Base-by-base conservation (phyloP, 2,797 vertebrate species). In the Phataginus tricuspis region DNA sequence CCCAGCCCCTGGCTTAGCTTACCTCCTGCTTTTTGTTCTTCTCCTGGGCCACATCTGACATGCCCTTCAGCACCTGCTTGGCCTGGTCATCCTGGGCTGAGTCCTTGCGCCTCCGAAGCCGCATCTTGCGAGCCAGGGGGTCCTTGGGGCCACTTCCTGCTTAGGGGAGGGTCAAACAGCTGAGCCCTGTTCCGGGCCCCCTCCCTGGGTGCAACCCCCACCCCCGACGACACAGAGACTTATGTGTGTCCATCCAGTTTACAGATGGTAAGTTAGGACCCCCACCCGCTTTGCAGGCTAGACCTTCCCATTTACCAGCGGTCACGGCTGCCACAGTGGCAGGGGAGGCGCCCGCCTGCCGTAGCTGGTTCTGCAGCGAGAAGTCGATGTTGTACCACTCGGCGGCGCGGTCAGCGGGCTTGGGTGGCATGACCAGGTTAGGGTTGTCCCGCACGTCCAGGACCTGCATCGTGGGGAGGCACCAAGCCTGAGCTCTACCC, bases 311-410 rank as follows among this genome's bases (percentile, higher is more conserved):
- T 92, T 53, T 27, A 99, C 99, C 99, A 39, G 97, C 97, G 49
- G 99, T 99, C 0, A 99, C 99, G 0, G 99, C 99, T 0, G 99
- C 99, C 0, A 99, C 99, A 0, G 99, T 99, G 16, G 99, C 99
- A 0, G 99, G 99, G 0, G 99, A 99, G 12, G 99, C 99, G 0
- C 99, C 99, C 0, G 99, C 99, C 98, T 99, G 98, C 34, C 99
- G 99, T 42, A 99, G 99, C 98, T 99, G 99, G 98, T 99, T 99
- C 98, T 99, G 99, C 68, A 99, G 98, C 0, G 99, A 99, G 98
- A 99, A 99, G 98, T 99, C 99, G 0, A 99, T 99, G 98, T 99
- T 99, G 99, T 99, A 99, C 99, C 99, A 99, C 98, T 99, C 99
- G 0, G 99, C 98, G 0, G 98, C 98, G 8, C 96, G 98, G 98